A percentile compares a stretch with the other conserved stretches of the same genome.
phyloP scores from a whole-genome alignment of 2,888 invertebrate genomes.

The Molorchus minor region DNA sequence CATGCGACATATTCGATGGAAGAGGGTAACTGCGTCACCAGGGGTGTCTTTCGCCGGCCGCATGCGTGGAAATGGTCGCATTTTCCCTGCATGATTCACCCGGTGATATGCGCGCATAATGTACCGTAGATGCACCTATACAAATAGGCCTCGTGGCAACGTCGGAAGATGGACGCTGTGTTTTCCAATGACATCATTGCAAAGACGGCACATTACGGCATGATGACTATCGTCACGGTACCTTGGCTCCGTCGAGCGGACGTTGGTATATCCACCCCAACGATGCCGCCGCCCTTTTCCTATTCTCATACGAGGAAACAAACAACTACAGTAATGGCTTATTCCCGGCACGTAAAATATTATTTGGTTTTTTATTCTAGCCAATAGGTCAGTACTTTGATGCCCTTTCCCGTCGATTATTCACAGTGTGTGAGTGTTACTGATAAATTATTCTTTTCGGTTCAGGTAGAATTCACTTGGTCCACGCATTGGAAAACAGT shows the following conservation, averaged over 20 bases:
- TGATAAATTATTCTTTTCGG: neutral
- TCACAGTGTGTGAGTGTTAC: constrained; percentile 8
- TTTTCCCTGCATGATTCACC: constrained; percentile 59
- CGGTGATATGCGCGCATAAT: constrained; percentile 59
- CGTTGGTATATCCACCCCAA: constrained; percentile 30
- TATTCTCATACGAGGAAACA: constrained; percentile 28
- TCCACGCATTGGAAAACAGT: neutral
- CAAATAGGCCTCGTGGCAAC: too few relatives aligned
- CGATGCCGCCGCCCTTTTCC: constrained; percentile 22
- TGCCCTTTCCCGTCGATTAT: constrained; percentile 39
- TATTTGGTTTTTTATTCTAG: constrained; percentile 42
- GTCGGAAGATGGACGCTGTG: constrained; percentile 50
- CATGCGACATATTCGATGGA: constrained; percentile 42
- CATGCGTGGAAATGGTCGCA: constrained; percentile 54
- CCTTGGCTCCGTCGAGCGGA: constrained; percentile 37
- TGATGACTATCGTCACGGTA: constrained; percentile 34
- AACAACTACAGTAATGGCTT: constrained; percentile 36
- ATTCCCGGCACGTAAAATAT: constrained; percentile 45
- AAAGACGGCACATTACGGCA: constrained; percentile 40
- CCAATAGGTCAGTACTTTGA: constrained; percentile 40
- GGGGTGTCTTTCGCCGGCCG: constrained; percentile 28
- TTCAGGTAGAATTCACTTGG: neutral
- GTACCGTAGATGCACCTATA: constrained; percentile 59
- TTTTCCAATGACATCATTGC: constrained; percentile 43
- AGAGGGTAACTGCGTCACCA: constrained; percentile 38